A percentile compares a stretch with the other conserved stretches of the same genome.
These are phyloP conservation scores for Drosophila kurseongensis DNA, from an alignment of 1,140 invertebrate genomes.

Conservation along the genomic window DNA sequence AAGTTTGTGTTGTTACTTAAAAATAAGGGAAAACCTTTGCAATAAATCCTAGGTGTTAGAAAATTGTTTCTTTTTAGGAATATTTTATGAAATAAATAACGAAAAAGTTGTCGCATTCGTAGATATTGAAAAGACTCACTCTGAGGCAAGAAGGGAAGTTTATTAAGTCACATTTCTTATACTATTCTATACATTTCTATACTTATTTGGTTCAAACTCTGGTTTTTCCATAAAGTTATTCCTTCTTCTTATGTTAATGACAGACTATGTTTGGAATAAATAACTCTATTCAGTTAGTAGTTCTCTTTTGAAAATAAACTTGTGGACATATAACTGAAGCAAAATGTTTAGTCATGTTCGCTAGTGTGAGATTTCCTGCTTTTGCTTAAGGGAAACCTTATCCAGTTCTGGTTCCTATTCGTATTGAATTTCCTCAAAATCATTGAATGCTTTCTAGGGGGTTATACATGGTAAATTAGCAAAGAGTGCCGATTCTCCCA, in stretches of 20 bases:
- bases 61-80: neutral
- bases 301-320: too few species aligned
- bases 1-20: neutral
- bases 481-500: neutral
- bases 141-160: too few species aligned
- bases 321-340: neutral
- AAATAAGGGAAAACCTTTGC: neutral
- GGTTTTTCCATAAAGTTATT: too few species aligned
- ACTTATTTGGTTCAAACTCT: too few species aligned
- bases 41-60: neutral
- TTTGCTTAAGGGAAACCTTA: conserved; percentile 4
- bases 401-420: conserved; percentile 49
- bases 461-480: conserved; percentile 37
- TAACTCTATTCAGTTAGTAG: too few species aligned
- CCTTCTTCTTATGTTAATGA: too few species aligned
- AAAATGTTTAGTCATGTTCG: conserved; percentile 28
- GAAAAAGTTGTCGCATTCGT: too few species aligned
- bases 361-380: conserved; percentile 67
- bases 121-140: too few species aligned
- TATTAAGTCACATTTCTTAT: too few species aligned
- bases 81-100: neutral
- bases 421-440: conserved; percentile 49
- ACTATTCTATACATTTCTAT: too few species aligned
- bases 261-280: neutral
- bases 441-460: conserved; percentile 18